Conservation (phyloP, 2,113 vertebrate genomes). For the Podiceps cristatus region DNA sequence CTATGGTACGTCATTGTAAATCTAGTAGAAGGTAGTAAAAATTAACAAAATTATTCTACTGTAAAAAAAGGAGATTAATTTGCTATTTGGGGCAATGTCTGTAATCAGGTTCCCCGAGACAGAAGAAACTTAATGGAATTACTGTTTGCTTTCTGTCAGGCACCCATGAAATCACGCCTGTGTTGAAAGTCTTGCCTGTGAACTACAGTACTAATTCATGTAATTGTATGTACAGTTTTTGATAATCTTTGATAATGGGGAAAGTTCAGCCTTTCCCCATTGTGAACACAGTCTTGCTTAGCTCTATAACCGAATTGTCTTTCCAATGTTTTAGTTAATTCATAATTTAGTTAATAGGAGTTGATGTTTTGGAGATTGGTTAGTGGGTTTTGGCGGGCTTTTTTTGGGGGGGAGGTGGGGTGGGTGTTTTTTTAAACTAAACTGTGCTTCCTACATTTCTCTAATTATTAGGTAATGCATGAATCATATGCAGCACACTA, state of each 20-base stretch:
- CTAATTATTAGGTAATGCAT: neutral
- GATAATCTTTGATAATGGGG: neutral
- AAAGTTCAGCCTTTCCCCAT: neutral
- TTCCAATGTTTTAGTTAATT: neutral
- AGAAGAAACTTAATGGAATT: neutral
- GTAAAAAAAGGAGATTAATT: neutral
- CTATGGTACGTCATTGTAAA: neutral
- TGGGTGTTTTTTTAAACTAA: neutral
- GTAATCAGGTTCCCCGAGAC: neutral
- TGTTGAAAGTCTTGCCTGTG: neutral
- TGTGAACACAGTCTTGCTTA: neutral
- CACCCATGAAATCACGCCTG: neutral
- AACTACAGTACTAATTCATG: neutral
- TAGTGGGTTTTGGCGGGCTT: neutral
- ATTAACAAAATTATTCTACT: neutral
- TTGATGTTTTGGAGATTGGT: neutral
- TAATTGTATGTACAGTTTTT: neutral
- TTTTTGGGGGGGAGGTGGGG: neutral
- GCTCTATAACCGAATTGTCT: neutral
- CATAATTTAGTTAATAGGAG: neutral
- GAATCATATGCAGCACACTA: neutral
- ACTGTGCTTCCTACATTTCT: neutral
- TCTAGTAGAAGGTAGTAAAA: neutral
- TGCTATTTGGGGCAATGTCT: neutral
- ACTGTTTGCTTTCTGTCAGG: neutral